Conservation (phyloP, 2,797 vertebrate species). For the Chanos chanos region DNA sequence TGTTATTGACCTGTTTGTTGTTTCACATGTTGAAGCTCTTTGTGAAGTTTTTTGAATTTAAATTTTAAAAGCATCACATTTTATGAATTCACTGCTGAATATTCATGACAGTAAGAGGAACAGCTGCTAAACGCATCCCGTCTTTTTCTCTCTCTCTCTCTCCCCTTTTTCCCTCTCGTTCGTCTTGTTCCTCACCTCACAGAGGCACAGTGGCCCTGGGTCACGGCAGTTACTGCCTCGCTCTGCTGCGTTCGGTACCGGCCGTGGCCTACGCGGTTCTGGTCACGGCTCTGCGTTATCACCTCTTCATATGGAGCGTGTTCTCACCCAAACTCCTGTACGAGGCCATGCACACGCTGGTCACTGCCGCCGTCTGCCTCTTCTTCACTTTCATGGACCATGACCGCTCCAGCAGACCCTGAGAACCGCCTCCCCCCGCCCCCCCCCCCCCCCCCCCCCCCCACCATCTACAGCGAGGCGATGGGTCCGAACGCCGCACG, state of each 20-base stretch:
- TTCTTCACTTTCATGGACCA: slow-evolving; percentile 85
- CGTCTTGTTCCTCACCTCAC: slow-evolving; percentile 34
- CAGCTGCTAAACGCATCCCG: not conserved
- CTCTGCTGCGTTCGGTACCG: slow-evolving; percentile 80
- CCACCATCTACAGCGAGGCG: not conserved
- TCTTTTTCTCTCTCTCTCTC: slow-evolving; percentile 19
- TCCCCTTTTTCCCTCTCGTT: slow-evolving; percentile 20
- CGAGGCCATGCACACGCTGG: slow-evolving; percentile 82
- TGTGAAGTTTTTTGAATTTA: no score
- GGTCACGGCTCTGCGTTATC: slow-evolving; percentile 86
- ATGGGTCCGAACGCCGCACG: not conserved
- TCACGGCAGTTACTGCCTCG: slow-evolving; percentile 88
- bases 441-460: slow-evolving; percentile 22
- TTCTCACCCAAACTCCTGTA: slow-evolving; percentile 96
- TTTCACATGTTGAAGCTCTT: no score
- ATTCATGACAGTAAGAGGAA: slow-evolving; percentile 17
- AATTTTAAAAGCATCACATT: no score
- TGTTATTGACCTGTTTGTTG: no score
- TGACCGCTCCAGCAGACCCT: slow-evolving; percentile 49
- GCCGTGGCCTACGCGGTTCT: slow-evolving; percentile 80
- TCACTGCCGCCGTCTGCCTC: slow-evolving; percentile 77
- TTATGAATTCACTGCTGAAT: slow-evolving; percentile 1
- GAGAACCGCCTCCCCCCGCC: slow-evolving; percentile 17
- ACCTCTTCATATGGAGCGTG: slow-evolving; percentile 97
- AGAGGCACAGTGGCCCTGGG: slow-evolving; percentile 76